phyloP scores from a whole-genome alignment of 2,113 vertebrate species.

The Cyanoramphus novaezelandiae region DNA sequence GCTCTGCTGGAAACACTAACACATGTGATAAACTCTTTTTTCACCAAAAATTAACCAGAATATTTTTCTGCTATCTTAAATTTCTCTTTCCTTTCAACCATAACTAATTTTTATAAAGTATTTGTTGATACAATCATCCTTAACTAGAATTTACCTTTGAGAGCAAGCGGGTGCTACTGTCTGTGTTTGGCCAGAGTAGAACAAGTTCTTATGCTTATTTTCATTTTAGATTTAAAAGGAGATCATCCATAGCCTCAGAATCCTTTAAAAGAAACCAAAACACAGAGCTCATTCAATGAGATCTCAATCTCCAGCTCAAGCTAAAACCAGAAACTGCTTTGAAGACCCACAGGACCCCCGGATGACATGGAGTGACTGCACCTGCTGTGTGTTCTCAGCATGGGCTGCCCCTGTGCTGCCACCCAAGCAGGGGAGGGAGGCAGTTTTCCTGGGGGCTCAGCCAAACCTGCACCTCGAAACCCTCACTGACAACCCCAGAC shows the following conservation, averaged over 20 bases:
- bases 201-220: background rate
- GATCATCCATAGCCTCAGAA: background rate
- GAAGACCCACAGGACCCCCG: accelerated
- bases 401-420: accelerated
- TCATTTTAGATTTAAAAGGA: background rate
- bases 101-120: background rate
- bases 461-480: background rate
- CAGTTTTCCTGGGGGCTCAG: background rate
- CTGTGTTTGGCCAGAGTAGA: background rate
- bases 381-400: background rate
- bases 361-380: accelerated
- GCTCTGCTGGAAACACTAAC: background rate
- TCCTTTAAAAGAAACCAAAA: background rate
- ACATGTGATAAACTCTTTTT: background rate
- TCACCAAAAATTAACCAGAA: background rate
- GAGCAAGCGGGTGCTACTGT: accelerated
- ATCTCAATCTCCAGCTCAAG: background rate
- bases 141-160: background rate
- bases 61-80: background rate
- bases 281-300: background rate
- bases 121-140: background rate
- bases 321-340: background rate
- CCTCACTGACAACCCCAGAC: background rate
- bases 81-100: background rate
- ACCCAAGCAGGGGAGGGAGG: accelerated